Conservation (phyloP, 2,797 vertebrate species). For the Acipenser transmontanus region DNA sequence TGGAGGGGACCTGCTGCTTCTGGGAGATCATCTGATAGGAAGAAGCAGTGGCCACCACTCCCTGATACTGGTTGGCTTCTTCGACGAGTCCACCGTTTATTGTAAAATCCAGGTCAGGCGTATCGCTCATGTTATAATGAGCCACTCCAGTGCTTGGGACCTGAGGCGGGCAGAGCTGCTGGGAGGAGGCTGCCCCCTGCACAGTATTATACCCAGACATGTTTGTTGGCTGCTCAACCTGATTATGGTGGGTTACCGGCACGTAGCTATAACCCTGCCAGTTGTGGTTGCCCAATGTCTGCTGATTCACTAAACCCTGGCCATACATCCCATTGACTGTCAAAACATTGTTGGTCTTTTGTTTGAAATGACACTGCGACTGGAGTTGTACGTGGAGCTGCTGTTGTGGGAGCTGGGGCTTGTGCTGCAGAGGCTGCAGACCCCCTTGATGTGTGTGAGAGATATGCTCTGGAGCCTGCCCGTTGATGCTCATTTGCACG, state of each 20-base stretch:
- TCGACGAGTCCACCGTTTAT: conserved; percentile 15
- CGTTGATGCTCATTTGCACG: no score
- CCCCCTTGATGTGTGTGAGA: no score
- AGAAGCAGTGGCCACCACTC: conserved; percentile 26
- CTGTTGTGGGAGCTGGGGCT: conserved; percentile 2
- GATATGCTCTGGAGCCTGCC: no score
- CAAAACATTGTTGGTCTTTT: conserved; percentile 12
- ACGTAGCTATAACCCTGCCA: conserved; percentile 38
- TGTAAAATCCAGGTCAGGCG: conserved; percentile 22
- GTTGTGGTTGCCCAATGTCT: conserved; percentile 19
- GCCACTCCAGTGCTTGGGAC: conserved; percentile 18
- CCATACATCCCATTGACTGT: conserved; percentile 28
- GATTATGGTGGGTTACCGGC: no score
- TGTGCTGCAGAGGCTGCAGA: no score
- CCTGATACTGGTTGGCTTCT: conserved; percentile 30
- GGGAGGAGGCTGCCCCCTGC: no score
- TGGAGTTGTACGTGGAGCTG: conserved; percentile 23
- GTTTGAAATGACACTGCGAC: conserved; percentile 32
- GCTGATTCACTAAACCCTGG: background rate
- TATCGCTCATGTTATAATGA: conserved; percentile 32
- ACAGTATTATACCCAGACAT: no score
- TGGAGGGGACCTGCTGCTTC: conserved; percentile 18
- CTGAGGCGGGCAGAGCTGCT: background rate
- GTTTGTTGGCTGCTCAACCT: no score
- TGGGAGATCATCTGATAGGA: conserved; percentile 33